Percentiles rank a stretch among this genome's conserved stretches.
Conservation (phyloP, 2,888 invertebrate genomes). For the Scaptomyza tumidula region DNA sequence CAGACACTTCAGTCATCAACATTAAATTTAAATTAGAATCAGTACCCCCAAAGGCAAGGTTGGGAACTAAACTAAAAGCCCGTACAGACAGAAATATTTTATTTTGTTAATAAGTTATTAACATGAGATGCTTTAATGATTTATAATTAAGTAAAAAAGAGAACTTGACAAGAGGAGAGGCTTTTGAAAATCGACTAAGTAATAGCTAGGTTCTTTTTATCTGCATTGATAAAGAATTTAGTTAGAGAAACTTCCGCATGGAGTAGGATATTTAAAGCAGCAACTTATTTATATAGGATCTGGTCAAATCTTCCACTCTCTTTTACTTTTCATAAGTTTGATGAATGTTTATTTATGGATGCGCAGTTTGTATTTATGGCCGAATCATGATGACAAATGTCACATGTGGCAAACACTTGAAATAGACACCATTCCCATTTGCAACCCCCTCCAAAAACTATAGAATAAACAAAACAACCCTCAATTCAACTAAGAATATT, state of each 20-base stretch:
- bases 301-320: not conserved
- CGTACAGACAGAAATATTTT: not conserved
- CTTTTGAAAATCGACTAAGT: too few species aligned
- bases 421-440: constrained; percentile 54
- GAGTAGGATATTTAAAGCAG: not conserved
- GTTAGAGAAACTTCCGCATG: too few species aligned
- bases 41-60: constrained; percentile 25
- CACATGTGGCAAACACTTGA: constrained; percentile 73
- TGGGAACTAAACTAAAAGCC: too few species aligned
- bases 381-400: constrained; percentile 80
- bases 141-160: not conserved
- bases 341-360: constrained; percentile 70
- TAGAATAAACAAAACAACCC: constrained; percentile 40
- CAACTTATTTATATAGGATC: not conserved
- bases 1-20: constrained; percentile 38
- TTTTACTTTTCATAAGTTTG: constrained; percentile 38
- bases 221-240: too few species aligned
- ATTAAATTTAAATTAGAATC: constrained; percentile 55
- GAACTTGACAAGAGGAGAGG: too few species aligned
- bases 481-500: constrained; percentile 2
- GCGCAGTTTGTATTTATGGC: constrained; percentile 78
- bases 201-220: too few species aligned
- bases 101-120: constrained; percentile 26
- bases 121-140: constrained; percentile 12
- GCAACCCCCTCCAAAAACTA: not conserved